A percentile compares a stretch with the other conserved stretches of the same genome.
Evolutionary conservation across 2,113 vertebrate species (phyloP).

Genomic region (Rhabdomys dilectus): DNA sequence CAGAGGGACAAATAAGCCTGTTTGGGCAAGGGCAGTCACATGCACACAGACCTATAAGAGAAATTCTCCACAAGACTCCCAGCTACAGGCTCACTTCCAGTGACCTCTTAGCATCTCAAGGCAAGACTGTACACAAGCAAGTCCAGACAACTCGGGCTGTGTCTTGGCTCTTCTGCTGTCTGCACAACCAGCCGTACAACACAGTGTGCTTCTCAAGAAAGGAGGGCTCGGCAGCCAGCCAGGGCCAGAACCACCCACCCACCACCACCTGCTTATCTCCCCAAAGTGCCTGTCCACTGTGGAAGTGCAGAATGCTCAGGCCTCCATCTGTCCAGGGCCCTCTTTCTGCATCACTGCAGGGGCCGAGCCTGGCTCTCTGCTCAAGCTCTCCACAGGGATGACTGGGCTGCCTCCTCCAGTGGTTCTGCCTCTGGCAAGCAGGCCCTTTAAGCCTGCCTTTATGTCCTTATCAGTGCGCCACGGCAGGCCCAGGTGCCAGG

Average conservation of each 20-base stretch:
- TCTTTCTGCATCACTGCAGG: neutral
- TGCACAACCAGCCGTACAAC: neutral
- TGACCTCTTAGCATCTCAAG: neutral
- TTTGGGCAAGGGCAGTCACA: neutral
- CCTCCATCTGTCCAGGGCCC: neutral
- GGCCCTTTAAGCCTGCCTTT: constrained; percentile 77
- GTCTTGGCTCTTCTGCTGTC: neutral
- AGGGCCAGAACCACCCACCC: neutral
- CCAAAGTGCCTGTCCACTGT: neutral
- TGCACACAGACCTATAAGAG: neutral
- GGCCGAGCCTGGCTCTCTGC: neutral
- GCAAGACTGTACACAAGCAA: neutral
- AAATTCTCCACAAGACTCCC: neutral
- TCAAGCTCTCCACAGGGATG: neutral
- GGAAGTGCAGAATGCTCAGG: rapidly evolving
- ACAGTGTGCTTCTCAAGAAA: neutral
- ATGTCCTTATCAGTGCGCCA: constrained; percentile 74
- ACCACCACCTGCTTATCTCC: neutral
- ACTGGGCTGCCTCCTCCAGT: constrained; percentile 36
- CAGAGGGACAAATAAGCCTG: neutral
- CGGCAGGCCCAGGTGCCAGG: constrained; percentile 71
- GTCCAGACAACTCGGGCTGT: neutral
- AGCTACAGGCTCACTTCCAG: neutral
- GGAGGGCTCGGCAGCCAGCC: neutral
- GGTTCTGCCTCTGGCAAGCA: constrained; percentile 77